Evolutionary conservation across 2,888 invertebrate species (phyloP), one percentile per base, ranked within the genome.

Genomic region (Sphinx pinastri): DNA sequence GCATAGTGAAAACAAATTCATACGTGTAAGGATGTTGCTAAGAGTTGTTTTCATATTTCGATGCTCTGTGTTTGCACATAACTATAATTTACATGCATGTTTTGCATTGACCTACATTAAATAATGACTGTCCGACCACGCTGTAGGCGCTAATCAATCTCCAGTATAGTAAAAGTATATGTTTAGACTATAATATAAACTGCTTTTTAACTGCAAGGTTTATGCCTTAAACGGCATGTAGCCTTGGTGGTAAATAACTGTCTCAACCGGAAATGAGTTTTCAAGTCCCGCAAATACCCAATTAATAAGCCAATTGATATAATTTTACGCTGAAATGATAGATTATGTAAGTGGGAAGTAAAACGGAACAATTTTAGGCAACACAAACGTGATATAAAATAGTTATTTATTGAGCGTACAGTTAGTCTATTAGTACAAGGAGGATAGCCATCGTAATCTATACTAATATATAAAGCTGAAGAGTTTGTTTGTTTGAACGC

Each of bases 51-150:
- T 47, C 45, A 60, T 63, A 49, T 47, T 63, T 63, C 49, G 49
- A 49, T 49, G 63, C 14, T 13, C 52, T 45, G 54, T 54, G 55
- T 7, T 57, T 63, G 6, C 8, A 38, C 8, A 57, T 63, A 68
- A 55, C 19, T 68, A 14, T 45, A 63, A 63, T 74, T 77, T 71
- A 72, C 76, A 69, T 74, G 71, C 73, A 72, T 13, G 73, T 74
- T 74, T 69, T 68, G 55, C 67, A 74, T 74, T 78, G 78, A 77
- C 78, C 78, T 72, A 76, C 73, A 76, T 78, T 70, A 51, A 19
- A 70, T 71, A 72, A 57, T 72, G 73, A 68, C 73, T 74, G 71
- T 70, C 68, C 63, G 72, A 70, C 71, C 68, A 68, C 68, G 60
- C 71, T 71, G 75, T 68, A 74, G 73, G 58, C 66, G 69, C 25